Conservation (phyloP, 2,797 vertebrate genomes). For the Agapornis canus region DNA sequence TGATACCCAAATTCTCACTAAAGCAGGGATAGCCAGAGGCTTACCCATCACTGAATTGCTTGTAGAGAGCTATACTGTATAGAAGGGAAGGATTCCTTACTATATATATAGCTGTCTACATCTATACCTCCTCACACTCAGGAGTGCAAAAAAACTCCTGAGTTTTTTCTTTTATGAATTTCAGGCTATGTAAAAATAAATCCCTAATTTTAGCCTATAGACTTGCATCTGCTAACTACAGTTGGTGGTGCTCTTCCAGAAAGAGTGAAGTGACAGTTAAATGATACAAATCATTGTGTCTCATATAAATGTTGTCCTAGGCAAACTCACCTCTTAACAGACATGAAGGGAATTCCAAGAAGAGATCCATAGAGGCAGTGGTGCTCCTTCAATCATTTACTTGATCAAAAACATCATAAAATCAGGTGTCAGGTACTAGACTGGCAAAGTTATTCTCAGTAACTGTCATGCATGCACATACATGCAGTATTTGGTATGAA, state of each 20-base stretch:
- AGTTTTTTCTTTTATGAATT: neutral
- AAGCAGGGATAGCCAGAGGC: neutral
- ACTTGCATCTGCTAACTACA: neutral
- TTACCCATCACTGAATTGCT: neutral
- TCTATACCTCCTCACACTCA: neutral
- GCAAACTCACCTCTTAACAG: neutral
- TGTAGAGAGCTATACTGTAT: neutral
- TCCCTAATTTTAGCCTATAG: neutral
- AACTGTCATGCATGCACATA: neutral
- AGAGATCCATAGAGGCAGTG: neutral
- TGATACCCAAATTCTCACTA: neutral
- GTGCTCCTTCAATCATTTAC: neutral
- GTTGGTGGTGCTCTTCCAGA: neutral
- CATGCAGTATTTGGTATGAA: neutral
- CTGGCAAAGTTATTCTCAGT: neutral
- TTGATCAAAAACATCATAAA: neutral
- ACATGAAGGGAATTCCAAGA: neutral
- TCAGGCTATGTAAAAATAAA: neutral
- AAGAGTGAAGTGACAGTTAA: neutral
- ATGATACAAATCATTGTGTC: neutral
- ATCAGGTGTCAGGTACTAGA: neutral
- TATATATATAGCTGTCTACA: neutral
- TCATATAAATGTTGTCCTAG: neutral
- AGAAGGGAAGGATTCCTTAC: neutral
- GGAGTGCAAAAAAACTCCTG: rapidly evolving